A percentile compares a stretch with the other conserved stretches of the same genome.
Evolutionary conservation across 2,888 invertebrate genomes (phyloP).

Genomic region (Lydus trimaculatus): DNA sequence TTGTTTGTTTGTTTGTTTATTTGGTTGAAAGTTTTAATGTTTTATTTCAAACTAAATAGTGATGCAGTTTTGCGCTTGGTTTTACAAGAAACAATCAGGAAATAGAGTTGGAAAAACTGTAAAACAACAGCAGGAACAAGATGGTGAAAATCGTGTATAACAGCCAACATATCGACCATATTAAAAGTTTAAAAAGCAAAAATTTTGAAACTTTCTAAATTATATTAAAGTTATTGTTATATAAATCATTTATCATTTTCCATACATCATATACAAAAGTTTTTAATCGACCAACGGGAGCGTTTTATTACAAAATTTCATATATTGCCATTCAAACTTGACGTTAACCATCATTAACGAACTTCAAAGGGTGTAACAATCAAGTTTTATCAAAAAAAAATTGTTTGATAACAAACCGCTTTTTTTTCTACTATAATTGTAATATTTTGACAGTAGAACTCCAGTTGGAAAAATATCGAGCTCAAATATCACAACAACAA

Average conservation of each 20-base stretch:
- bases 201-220: background rate
- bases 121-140: background rate
- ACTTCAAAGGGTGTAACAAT: background rate
- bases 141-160: background rate
- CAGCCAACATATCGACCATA: background rate
- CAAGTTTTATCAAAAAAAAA: background rate
- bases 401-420: background rate
- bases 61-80: constrained; percentile 18
- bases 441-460: too few relatives aligned
- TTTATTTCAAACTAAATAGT: constrained; percentile 37
- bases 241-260: background rate
- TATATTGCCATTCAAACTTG: background rate
- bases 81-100: background rate
- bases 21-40: constrained; percentile 33
- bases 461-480: too few relatives aligned
- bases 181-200: background rate
- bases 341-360: background rate
- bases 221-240: background rate
- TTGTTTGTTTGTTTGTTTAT: constrained; percentile 35
- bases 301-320: background rate
- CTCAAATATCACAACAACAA: too few relatives aligned
- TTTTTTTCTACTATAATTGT: too few relatives aligned
- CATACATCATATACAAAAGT: background rate
- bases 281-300: background rate
- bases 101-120: background rate